phyloP scores from a whole-genome alignment of 2,888 invertebrate genomes.

The Tricholauxania praeusta region DNA sequence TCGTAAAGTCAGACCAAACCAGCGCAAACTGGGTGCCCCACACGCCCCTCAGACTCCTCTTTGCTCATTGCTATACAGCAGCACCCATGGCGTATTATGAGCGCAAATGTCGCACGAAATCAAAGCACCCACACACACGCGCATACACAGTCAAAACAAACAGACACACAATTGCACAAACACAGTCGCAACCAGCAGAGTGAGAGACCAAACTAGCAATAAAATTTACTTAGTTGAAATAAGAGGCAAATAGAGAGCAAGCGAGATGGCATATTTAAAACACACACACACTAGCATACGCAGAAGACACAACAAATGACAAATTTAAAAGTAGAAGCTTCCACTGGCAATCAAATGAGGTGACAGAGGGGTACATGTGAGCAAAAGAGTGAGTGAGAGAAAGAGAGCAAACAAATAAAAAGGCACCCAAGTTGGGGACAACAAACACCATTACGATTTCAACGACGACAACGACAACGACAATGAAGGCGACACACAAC shows the following conservation, averaged over 20 bases:
- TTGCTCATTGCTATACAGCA: neutral
- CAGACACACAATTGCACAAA: neutral
- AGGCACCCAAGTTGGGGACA: slow-evolving; percentile 34
- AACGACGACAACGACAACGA: slow-evolving; percentile 42
- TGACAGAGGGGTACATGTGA: neutral
- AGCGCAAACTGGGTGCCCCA: neutral
- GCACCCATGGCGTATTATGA: neutral
- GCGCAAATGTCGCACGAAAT: slow-evolving; percentile 23
- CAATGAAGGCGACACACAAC: slow-evolving; percentile 40
- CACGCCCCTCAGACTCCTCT: neutral
- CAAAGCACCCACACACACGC: slow-evolving; percentile 25
- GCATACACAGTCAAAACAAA: neutral
- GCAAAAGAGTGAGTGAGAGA: slow-evolving; percentile 7
- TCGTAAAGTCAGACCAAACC: slow-evolving; percentile 3
- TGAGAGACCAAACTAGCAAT: slow-evolving; percentile 3
- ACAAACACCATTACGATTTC: slow-evolving; percentile 36
- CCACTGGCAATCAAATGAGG: neutral
- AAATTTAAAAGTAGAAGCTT: slow-evolving; percentile 48
- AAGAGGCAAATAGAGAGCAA: slow-evolving; percentile 11
- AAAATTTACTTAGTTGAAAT: no score
- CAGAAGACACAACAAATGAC: slow-evolving; percentile 58
- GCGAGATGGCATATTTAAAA: slow-evolving; percentile 34
- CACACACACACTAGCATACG: slow-evolving; percentile 41
- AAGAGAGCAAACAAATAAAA: slow-evolving; percentile 42
- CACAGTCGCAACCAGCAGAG: neutral